These are phyloP conservation scores for Leptinotarsa rubiginosa DNA, from an alignment of 2,888 invertebrate genomes.

Conservation along the genomic window DNA sequence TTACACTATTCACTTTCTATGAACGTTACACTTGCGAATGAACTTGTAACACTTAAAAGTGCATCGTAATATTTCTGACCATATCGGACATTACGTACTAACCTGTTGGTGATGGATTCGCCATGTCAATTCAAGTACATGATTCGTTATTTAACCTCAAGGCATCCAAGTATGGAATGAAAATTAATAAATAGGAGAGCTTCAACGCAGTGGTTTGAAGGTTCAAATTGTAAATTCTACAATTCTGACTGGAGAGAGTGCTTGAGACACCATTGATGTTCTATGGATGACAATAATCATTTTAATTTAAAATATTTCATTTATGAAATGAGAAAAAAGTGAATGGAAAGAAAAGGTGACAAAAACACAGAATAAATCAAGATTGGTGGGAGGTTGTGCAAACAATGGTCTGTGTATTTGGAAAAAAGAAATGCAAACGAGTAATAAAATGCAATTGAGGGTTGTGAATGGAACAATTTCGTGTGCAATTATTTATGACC, in stretches of 20 bases:
- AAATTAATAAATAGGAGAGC: background rate
- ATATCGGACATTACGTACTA: background rate
- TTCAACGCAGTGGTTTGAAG: background rate
- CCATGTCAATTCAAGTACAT: background rate
- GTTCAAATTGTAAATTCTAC: background rate
- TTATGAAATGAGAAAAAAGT: too few species aligned
- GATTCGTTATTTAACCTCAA: background rate
- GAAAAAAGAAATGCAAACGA: too few species aligned
- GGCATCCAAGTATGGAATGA: background rate
- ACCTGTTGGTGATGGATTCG: background rate
- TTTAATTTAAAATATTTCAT: too few species aligned
- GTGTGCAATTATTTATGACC: too few species aligned
- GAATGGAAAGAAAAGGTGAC: too few species aligned
- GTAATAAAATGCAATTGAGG: too few species aligned
- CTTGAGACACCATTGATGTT: too few species aligned
- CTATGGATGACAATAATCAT: too few species aligned
- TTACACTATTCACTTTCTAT: constrained; percentile 49
- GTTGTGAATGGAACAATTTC: too few species aligned
- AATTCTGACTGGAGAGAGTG: background rate
- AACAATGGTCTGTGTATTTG: too few species aligned
- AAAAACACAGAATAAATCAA: too few species aligned
- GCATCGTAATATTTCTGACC: constrained; percentile 30
- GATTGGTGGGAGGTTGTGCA: too few species aligned
- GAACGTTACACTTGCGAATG: constrained; percentile 42
- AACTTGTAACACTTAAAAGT: constrained; percentile 45